Evolutionary conservation across 2,113 vertebrate genomes (phyloP).

Genomic region (Suncus etruscus): DNA sequence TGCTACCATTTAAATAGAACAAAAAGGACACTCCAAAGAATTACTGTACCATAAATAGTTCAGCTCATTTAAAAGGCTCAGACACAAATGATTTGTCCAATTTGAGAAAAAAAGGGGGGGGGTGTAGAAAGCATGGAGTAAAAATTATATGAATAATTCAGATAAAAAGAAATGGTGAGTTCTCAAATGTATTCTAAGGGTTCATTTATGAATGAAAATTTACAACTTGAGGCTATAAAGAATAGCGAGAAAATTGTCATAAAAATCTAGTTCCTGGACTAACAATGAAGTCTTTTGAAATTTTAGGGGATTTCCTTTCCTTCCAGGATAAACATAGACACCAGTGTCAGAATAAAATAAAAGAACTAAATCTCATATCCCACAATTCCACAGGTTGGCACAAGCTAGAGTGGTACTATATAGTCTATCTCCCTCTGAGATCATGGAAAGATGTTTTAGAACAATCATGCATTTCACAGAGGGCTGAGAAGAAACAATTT

Average conservation of each 20-base stretch:
- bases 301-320: slow-evolving; percentile 44
- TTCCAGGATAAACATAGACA: slow-evolving; percentile 36
- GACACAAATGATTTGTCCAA: slow-evolving; percentile 73
- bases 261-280: slow-evolving; percentile 37
- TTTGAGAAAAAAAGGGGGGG: slow-evolving; percentile 46
- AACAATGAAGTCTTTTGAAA: slow-evolving; percentile 41
- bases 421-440: not conserved
- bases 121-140: slow-evolving; percentile 48
- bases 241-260: slow-evolving; percentile 71
- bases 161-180: slow-evolving; percentile 76
- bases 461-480: slow-evolving; percentile 23
- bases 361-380: not conserved
- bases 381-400: not conserved
- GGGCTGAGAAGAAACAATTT: slow-evolving; percentile 10
- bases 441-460: not conserved
- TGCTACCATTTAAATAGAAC: slow-evolving; percentile 66
- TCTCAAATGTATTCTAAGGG: slow-evolving; percentile 74
- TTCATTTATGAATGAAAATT: slow-evolving; percentile 73
- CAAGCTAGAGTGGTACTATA: not conserved
- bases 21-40: slow-evolving; percentile 66
- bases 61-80: slow-evolving; percentile 63
- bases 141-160: slow-evolving; percentile 78
- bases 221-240: slow-evolving; percentile 74
- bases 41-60: slow-evolving; percentile 66
- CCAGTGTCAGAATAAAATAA: slow-evolving; percentile 8